Evolutionary conservation across 1,140 invertebrate species (phyloP).

Genomic region (Drosophila asahinai): DNA sequence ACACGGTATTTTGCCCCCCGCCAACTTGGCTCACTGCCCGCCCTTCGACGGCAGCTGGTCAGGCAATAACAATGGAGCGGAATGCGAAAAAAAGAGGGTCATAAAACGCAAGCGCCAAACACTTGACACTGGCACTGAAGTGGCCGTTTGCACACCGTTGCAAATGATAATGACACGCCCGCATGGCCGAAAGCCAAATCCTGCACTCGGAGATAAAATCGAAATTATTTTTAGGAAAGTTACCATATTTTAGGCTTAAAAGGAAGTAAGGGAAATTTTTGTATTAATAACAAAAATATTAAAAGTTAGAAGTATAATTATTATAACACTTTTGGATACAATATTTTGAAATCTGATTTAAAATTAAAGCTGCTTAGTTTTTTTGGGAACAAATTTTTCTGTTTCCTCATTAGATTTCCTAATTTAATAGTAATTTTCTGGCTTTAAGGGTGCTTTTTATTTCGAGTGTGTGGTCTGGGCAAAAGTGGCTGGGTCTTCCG

Average conservation of each 20-base stretch:
- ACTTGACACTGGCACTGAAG: slow-evolving; percentile 74
- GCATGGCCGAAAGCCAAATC: slow-evolving; percentile 63
- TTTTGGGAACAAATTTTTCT: too few relatives aligned
- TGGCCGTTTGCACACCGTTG: slow-evolving; percentile 74
- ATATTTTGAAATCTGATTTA: background rate
- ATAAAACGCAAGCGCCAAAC: slow-evolving; percentile 69
- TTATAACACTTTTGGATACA: background rate
- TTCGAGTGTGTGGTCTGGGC: slow-evolving; percentile 15
- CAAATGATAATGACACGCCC: slow-evolving; percentile 65
- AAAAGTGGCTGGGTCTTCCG: background rate
- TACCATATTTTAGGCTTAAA: background rate
- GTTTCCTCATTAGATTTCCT: background rate
- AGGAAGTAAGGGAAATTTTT: too few relatives aligned
- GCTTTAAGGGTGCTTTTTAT: background rate
- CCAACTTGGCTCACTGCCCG: slow-evolving; percentile 60
- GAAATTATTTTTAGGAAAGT: background rate
- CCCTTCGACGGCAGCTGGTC: slow-evolving; percentile 40
- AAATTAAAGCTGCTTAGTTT: too few relatives aligned
- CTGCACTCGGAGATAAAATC: slow-evolving; percentile 14
- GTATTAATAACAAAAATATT: too few relatives aligned
- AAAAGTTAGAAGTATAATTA: background rate
- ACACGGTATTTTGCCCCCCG: background rate
- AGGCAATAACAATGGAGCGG: slow-evolving; percentile 25
- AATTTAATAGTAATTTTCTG: too few relatives aligned
- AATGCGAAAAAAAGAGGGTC: slow-evolving; percentile 20